A percentile compares a stretch with the other conserved stretches of the same genome.
Conservation (phyloP, 2,113 vertebrate genomes). For the Lipophrys pholis region DNA sequence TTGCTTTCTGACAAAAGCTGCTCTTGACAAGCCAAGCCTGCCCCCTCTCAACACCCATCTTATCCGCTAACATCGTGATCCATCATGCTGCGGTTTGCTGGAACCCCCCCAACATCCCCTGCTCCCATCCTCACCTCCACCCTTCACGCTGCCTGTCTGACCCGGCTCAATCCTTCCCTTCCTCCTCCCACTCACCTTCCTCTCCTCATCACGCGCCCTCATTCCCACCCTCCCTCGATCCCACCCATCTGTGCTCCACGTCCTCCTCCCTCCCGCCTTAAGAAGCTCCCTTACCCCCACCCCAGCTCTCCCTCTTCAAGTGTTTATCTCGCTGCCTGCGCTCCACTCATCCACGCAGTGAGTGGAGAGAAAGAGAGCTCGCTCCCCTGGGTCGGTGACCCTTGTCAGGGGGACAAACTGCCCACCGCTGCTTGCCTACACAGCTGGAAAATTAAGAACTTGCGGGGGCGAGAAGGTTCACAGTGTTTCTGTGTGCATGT, state of each 20-base stretch:
- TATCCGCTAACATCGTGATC: conserved; percentile 74
- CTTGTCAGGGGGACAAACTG: conserved; percentile 77
- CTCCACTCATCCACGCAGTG: conserved; percentile 51
- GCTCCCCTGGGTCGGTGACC: conserved; percentile 62
- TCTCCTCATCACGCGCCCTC: conserved; percentile 47
- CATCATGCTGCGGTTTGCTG: conserved; percentile 70
- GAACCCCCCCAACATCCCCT: conserved; percentile 15
- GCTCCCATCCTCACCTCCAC: conserved; percentile 58
- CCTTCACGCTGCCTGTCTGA: conserved; percentile 51
- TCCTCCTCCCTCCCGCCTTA: conserved; percentile 30
- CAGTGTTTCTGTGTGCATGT: conserved; percentile 11
- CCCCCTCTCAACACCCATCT: conserved; percentile 67
- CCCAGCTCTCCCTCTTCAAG: conserved; percentile 34
- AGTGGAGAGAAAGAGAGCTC: conserved; percentile 49
- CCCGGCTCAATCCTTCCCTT: conserved; percentile 40
- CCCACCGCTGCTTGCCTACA: conserved; percentile 72
- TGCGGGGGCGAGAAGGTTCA: conserved; percentile 58
- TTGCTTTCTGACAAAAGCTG: conserved; percentile 67
- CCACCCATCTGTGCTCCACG: conserved; percentile 50
- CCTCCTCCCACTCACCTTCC: conserved; percentile 44
- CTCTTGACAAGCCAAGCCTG: conserved; percentile 64
- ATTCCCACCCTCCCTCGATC: conserved; percentile 43
- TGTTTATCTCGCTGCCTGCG: conserved; percentile 59
- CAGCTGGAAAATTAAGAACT: conserved; percentile 79
- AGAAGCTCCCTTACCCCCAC: conserved; percentile 19